Conservation (phyloP, 2,888 invertebrate species). For the Lycocerus yunnanus region DNA sequence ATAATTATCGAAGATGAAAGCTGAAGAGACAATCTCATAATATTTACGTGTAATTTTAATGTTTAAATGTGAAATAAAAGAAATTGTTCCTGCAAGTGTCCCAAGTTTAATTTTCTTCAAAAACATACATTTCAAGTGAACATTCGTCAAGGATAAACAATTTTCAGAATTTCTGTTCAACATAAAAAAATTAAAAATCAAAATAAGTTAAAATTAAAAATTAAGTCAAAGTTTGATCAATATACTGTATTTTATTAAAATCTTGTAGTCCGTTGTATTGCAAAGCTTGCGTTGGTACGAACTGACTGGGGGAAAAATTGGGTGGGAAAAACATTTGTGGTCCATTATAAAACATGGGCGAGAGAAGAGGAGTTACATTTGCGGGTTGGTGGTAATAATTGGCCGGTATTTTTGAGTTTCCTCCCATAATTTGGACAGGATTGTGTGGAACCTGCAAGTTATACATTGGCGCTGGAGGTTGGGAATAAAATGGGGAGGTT, state of each 20-base stretch:
- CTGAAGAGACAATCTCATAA: neutral
- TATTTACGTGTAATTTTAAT: neutral
- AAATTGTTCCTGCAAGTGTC: neutral
- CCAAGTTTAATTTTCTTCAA: neutral
- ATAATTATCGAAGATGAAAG: neutral
- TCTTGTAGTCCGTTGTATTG: neutral
- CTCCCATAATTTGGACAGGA: neutral
- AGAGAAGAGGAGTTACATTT: conserved; percentile 26
- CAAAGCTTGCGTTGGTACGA: neutral
- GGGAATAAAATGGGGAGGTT: neutral
- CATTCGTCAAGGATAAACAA: neutral
- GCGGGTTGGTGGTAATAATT: neutral
- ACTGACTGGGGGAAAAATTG: conserved; percentile 36
- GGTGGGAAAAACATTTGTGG: conserved; percentile 39
- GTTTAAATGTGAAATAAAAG: neutral
- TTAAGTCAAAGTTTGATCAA: neutral
- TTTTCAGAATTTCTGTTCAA: neutral
- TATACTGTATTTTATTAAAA: neutral
- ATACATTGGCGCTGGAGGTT: neutral
- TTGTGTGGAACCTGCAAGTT: neutral
- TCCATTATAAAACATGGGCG: neutral
- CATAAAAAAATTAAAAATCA: neutral
- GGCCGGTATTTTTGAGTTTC: neutral
- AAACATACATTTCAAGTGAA: neutral
- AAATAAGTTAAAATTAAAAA: neutral